phyloP scores from a whole-genome alignment of 2,113 vertebrate species.

The Semicossyphus pulcher region DNA sequence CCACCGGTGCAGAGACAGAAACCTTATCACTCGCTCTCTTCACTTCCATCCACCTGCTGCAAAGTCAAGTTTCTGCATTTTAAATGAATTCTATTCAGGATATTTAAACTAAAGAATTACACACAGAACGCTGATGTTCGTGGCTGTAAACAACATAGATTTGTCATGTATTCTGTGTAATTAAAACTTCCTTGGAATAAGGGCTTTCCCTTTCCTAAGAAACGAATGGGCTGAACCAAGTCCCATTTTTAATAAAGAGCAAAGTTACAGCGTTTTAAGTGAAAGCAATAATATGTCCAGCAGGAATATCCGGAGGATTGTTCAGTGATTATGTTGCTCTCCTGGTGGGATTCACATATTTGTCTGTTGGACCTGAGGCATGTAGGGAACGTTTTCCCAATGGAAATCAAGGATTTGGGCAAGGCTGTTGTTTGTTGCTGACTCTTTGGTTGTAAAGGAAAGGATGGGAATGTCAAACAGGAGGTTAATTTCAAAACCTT shows the following conservation, averaged over 20 bases:
- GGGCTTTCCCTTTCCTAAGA: too few relatives aligned
- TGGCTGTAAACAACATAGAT: too few relatives aligned
- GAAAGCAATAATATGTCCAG: slow-evolving; percentile 7
- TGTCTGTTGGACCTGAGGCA: slow-evolving; percentile 7
- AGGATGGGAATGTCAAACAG: not conserved
- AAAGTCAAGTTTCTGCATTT: not conserved
- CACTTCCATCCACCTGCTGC: not conserved
- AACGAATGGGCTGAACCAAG: not conserved
- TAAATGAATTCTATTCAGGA: too few relatives aligned
- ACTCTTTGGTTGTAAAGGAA: not conserved
- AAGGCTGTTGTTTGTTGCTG: not conserved
- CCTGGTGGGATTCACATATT: slow-evolving; percentile 5
- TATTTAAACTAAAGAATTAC: too few relatives aligned
- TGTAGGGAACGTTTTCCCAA: not conserved
- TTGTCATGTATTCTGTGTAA: too few relatives aligned
- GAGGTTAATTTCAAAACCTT: too few relatives aligned
- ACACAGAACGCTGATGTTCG: too few relatives aligned
- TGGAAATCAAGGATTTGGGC: not conserved
- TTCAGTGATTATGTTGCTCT: slow-evolving; percentile 3
- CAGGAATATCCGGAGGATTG: slow-evolving; percentile 21
- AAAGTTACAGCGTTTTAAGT: not conserved
- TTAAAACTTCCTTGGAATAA: too few relatives aligned
- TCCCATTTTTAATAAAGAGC: not conserved
- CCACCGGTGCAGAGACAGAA: not conserved
- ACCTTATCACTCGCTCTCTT: not conserved